Evolutionary conservation across 2,113 vertebrate species (phyloP), one percentile per base, ranked within the genome.

Genomic region (Diadophis punctatus): DNA sequence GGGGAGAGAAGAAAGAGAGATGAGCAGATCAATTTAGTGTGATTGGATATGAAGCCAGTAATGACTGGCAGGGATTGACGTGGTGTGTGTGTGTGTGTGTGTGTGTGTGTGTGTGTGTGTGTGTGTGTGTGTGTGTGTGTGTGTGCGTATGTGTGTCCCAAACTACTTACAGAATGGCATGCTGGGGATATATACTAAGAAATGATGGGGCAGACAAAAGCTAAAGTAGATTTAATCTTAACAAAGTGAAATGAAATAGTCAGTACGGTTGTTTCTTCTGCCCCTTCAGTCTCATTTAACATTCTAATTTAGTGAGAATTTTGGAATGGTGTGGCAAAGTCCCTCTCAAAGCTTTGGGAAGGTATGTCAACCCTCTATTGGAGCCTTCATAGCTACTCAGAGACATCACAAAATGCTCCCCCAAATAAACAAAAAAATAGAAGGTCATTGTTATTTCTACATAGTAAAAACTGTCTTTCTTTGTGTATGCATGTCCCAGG

Each of bases 41-140:
- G n/a, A 3, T 94, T 94, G 94, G 91, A 93, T 90, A 68, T 86
- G 86, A 94, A 94, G 80, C 14, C 52, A 92, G 25, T 9, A 22
- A 53, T 94, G 63, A 95, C 92, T 94, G 22, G 53, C 0, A 0
- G 0, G 0, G 51, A 52, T 43, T 80, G 34, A 22, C 18, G 43
- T 22, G 8, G 34, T n/a, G 30, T 68, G 30, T 39, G n/a, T 18
- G 68, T n/a, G n/a, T n/a, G n/a, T n/a, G n/a, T n/a, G n/a, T n/a
- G n/a, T n/a, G n/a, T n/a, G 46, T 46, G 46, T 46, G 46, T 5
- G 12, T n/a, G 12, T 30, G 60, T 30, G 60, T n/a, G 27, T 58
- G 46, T 46, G 46, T 46, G 46, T 5, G 12, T n/a, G 34, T n/a
- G 30, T 68, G 30, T 39, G 34, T n/a, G 30, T 68, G 30, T 39